Conservation (phyloP, 2,113 vertebrate genomes). For the Bostrychus sinensis region DNA sequence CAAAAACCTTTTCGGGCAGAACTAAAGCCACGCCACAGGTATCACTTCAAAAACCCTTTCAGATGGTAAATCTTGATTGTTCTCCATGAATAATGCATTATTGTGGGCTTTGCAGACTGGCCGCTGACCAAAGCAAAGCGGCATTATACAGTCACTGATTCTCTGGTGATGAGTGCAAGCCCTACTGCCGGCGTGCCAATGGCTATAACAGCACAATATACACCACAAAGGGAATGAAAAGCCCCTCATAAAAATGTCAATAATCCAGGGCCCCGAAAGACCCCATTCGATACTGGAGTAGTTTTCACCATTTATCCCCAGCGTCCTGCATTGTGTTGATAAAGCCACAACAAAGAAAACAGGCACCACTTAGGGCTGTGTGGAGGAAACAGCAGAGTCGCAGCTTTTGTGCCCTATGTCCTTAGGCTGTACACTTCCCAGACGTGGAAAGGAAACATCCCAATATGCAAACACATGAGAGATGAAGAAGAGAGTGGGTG, state of each 20-base stretch:
- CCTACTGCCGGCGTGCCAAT: constrained; percentile 46
- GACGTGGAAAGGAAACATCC: background rate
- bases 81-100: constrained; percentile 72
- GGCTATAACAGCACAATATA: constrained; percentile 40
- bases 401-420: background rate
- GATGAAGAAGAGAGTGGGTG: no score
- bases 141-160: constrained; percentile 58
- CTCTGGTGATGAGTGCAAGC: constrained; percentile 43
- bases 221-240: constrained; percentile 53
- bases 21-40: constrained; percentile 58
- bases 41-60: constrained; percentile 68
- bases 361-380: constrained; percentile 13
- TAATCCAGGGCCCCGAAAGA: constrained; percentile 42
- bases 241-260: constrained; percentile 48
- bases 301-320: constrained; percentile 48
- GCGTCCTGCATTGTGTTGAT: constrained; percentile 50
- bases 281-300: constrained; percentile 25
- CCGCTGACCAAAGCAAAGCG: constrained; percentile 65
- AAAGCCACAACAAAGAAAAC: constrained; percentile 41
- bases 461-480: background rate
- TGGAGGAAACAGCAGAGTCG: constrained; percentile 9
- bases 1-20: constrained; percentile 33
- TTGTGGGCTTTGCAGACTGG: constrained; percentile 38
- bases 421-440: background rate
- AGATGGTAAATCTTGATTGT: constrained; percentile 71